Percentiles rank a stretch among this genome's conserved stretches.
These are phyloP conservation scores for Eurystomus glaucurus DNA, from an alignment of 2,797 vertebrate species.

Conservation along the genomic window DNA sequence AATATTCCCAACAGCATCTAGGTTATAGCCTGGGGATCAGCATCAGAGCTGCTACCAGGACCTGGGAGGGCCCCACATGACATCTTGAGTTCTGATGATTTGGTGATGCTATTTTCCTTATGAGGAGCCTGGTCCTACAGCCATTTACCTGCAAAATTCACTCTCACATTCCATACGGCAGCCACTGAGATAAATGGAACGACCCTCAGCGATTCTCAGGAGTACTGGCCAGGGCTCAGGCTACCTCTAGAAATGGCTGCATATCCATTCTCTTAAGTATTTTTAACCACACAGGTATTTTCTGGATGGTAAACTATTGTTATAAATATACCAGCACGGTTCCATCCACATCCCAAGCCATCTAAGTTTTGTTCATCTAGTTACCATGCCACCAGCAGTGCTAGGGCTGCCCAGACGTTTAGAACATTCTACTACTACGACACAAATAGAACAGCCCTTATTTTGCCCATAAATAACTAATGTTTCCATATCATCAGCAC, in stretches of 20 bases:
- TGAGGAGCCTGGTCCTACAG: background rate
- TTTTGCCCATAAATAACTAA: slow-evolving; percentile 35
- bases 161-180: background rate
- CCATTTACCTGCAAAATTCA: background rate
- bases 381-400: background rate
- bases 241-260: background rate
- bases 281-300: slow-evolving; percentile 2
- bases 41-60: background rate
- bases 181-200: background rate
- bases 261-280: background rate
- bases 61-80: background rate
- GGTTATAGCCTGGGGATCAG: background rate
- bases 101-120: background rate
- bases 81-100: background rate
- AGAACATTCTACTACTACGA: background rate
- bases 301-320: background rate
- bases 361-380: background rate
- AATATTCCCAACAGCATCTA: background rate
- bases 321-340: background rate
- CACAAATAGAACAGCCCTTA: slow-evolving; percentile 17
- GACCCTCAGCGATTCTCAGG: background rate
- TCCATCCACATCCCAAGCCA: background rate
- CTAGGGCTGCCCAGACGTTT: background rate
- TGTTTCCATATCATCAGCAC: background rate
- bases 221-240: background rate